These are phyloP conservation scores for Spicauda simplicius DNA, from an alignment of 2,888 invertebrate genomes.

Conservation along the genomic window DNA sequence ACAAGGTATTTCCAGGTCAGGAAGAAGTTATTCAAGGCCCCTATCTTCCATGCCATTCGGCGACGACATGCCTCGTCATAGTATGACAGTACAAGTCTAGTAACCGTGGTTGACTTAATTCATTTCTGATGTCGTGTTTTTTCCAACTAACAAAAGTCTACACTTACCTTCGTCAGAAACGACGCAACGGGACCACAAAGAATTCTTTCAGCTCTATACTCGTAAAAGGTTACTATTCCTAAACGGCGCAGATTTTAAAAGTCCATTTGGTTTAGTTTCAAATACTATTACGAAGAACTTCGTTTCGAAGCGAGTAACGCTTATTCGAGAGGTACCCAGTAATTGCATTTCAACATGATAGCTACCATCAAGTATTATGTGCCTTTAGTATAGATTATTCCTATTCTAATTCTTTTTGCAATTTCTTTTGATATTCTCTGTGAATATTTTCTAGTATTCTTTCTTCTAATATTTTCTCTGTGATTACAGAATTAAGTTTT, in stretches of 20 bases:
- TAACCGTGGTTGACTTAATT: no score
- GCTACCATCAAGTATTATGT: conserved; percentile 12
- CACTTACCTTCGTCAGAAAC: no score
- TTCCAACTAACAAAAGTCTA: no score
- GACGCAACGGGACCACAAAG: not conserved
- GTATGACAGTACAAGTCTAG: no score
- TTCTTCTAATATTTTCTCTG: no score
- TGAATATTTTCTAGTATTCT: not conserved
- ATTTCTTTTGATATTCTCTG: not conserved
- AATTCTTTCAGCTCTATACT: not conserved
- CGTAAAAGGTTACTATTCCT: not conserved
- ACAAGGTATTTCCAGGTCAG: no score
- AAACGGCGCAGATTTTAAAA: conserved; percentile 11
- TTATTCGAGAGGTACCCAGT: conserved; percentile 18
- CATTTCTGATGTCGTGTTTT: no score
- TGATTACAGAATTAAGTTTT: no score
- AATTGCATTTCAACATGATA: conserved; percentile 22
- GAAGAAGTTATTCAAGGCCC: no score
- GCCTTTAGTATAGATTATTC: not conserved
- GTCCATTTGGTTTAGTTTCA: conserved; percentile 3
- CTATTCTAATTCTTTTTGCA: not conserved
- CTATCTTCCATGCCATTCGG: no score
- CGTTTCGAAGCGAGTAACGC: conserved; percentile 4
- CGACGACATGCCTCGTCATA: no score
- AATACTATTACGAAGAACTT: conserved; percentile 10